Evolutionary conservation across 2,113 vertebrate species (phyloP).

Genomic region (cattle (Bos taurus)): ARS-UCD2.0 NC_037332.1:86151501-86152000

Average conservation of each 20-base stretch:
- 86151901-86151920: neutral
- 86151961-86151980: neutral
- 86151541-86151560: neutral
- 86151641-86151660: neutral
- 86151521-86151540: slow-evolving; percentile 4
- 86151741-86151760: neutral
- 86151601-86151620: neutral
- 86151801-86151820: neutral
- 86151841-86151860: neutral
- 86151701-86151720: neutral
- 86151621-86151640: slow-evolving; percentile 1
- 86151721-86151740: neutral
- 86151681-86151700: neutral
- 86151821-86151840: neutral
- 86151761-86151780: neutral
- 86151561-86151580: slow-evolving; percentile 8
- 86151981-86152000: neutral
- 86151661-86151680: neutral
- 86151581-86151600: neutral
- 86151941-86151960: neutral
- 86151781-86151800: neutral
- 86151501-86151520: neutral
- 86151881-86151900: neutral
- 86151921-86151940: neutral
- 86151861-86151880: neutral